phyloP scores from a whole-genome alignment of 2,113 vertebrate species.

The Gavia stellata region DNA sequence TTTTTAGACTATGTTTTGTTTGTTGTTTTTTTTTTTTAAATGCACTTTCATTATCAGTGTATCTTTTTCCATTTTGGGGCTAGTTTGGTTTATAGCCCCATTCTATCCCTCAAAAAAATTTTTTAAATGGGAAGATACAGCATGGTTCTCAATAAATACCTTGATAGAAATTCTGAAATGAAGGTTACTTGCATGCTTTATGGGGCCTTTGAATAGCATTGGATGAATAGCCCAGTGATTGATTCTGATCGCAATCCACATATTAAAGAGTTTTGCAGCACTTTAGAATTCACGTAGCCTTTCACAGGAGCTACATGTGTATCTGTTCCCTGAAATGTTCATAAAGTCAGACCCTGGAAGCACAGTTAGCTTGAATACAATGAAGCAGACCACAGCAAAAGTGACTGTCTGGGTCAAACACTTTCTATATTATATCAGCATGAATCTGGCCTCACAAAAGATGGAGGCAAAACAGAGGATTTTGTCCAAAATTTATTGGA shows the following conservation, averaged over 20 bases:
- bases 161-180: not conserved
- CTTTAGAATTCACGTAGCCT: not conserved
- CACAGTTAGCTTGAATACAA: not conserved
- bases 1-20: not conserved
- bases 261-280: not conserved
- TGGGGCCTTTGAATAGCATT: not conserved
- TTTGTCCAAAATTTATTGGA: not conserved
- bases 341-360: not conserved
- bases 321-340: not conserved
- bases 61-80: not conserved
- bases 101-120: not conserved
- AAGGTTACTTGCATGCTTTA: not conserved
- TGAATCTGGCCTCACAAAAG: not conserved
- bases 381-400: not conserved
- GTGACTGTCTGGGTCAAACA: not conserved
- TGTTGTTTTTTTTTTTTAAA: not conserved
- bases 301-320: not conserved
- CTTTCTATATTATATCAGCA: not conserved
- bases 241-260: constrained; percentile 16
- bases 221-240: constrained; percentile 19
- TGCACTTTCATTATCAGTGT: not conserved
- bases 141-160: not conserved
- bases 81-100: not conserved
- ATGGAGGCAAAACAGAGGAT: not conserved
- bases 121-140: not conserved